A percentile compares a stretch with the other conserved stretches of the same genome.
Conservation (phyloP, 1,140 invertebrate species). For the Ooceraea biroi region DNA sequence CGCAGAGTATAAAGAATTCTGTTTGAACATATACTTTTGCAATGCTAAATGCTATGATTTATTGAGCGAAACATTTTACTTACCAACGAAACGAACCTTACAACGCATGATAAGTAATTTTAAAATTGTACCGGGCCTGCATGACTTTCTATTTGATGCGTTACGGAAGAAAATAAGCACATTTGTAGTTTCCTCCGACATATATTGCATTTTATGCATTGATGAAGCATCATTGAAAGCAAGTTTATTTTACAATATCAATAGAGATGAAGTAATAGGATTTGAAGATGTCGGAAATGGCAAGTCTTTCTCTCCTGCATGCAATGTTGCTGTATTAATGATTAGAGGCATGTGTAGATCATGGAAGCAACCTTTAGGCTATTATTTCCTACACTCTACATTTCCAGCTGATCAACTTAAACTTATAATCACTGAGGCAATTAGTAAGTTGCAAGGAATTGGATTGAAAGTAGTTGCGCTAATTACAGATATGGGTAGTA, state of each 20-base stretch:
- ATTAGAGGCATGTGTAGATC: background rate
- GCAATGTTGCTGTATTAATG: slow-evolving; percentile 1
- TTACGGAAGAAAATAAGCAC: slow-evolving; percentile 1
- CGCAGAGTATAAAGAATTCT: background rate
- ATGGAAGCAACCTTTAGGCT: slow-evolving; percentile 9
- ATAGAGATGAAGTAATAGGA: background rate
- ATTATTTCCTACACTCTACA: slow-evolving; percentile 1
- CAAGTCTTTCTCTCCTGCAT: background rate
- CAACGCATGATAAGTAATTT: background rate
- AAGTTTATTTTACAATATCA: background rate
- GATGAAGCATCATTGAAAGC: background rate
- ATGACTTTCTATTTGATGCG: slow-evolving; percentile 27
- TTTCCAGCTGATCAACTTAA: background rate
- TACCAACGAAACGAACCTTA: slow-evolving; percentile 9
- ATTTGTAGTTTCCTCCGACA: slow-evolving; percentile 17
- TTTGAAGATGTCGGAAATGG: background rate
- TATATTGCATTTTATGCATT: slow-evolving; percentile 37
- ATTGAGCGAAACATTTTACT: background rate
- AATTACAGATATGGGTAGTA: background rate
- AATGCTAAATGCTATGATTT: slow-evolving; percentile 3
- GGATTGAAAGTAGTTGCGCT: slow-evolving; percentile 6
- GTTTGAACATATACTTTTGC: background rate
- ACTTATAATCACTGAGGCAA: background rate
- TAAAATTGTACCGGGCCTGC: background rate
- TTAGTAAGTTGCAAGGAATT: background rate